Base-by-base conservation (phyloP, 2,888 invertebrate species). In the Apamea epomidion region DNA sequence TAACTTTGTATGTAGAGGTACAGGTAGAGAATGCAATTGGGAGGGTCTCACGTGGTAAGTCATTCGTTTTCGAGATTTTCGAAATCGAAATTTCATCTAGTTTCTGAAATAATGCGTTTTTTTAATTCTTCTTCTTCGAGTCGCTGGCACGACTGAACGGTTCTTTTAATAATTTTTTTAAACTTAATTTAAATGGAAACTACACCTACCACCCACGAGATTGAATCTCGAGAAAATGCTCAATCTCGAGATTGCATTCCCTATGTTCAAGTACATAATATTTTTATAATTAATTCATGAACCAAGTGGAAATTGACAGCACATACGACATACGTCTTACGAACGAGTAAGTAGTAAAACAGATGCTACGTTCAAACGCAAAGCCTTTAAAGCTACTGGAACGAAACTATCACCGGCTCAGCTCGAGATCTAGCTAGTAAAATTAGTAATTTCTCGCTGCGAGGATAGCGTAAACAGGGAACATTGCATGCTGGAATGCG, bases 361-460 rank as follows among this genome's bases (percentile, higher is more conserved):
- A 54, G 42, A 74, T 72, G 60, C 71, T 58, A 62, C 54, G 68
- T 72, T 86, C 64, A 75, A 72, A 69, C 16, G 64, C 51, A 64
- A 74, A 80, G 62, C 82, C 67, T 72, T 62, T 74, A 73, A 77
- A 75, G 45, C 82, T n/a, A 62, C 48, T 65, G 69, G 54, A 84
- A 84, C 82, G 54, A 75, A 81, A 74, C 74, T 60, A 74, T 74
- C 65, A 62, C 58, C 5, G 54, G 78, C 78, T 86, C n/a, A 70
- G 45, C 68, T 69, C 14, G 29, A 72, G 71, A 69, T 74, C 64
- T 69, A n/a, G 51, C 77, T 64, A 74, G 74, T 72, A 73, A 80
- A 86, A 82, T 84, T 75, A 51, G 68, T 75, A 73, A 86, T 84
- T 86, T 69, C 58, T 74, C 48, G 18, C n/a, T 65, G n/a, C 37